A percentile compares a stretch with the other conserved stretches of the same genome.
phyloP scores from a whole-genome alignment of 2,113 vertebrate species.

The Oxyruncus cristatus region DNA sequence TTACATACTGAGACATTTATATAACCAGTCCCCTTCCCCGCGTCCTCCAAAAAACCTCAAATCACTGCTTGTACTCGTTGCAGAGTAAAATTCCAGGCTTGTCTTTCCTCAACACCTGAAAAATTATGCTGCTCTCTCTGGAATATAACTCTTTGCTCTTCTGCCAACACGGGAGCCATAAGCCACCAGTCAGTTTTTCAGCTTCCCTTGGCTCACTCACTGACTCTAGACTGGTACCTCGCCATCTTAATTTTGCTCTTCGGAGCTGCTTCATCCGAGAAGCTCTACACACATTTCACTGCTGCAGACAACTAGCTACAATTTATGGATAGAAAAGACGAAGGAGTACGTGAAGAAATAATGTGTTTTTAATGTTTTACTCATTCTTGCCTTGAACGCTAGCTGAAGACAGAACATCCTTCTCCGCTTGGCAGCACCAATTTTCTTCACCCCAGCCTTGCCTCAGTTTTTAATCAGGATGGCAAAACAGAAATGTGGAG shows the following conservation, averaged over 20 bases:
- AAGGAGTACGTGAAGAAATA: background rate
- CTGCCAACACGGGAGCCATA: background rate
- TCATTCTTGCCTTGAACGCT: background rate
- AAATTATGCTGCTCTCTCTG: background rate
- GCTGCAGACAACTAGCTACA: background rate
- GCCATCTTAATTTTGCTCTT: background rate
- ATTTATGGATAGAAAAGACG: background rate
- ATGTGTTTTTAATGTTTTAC: background rate
- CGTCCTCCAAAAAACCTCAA: background rate
- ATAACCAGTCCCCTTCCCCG: background rate
- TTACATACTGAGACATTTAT: background rate
- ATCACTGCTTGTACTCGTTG: background rate
- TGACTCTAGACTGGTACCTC: background rate
- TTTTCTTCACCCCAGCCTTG: background rate
- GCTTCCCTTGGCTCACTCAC: background rate
- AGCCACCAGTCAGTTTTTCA: background rate
- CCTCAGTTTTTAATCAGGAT: background rate
- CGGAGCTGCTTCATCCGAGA: background rate
- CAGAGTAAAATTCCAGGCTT: background rate
- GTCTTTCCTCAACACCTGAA: background rate
- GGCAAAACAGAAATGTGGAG: background rate
- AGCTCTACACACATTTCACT: background rate
- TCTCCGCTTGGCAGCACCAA: background rate
- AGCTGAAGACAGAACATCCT: background rate
- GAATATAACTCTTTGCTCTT: background rate